Base-by-base conservation (phyloP, 2,797 vertebrate species). In the Helicolenus hilgendorfi region DNA sequence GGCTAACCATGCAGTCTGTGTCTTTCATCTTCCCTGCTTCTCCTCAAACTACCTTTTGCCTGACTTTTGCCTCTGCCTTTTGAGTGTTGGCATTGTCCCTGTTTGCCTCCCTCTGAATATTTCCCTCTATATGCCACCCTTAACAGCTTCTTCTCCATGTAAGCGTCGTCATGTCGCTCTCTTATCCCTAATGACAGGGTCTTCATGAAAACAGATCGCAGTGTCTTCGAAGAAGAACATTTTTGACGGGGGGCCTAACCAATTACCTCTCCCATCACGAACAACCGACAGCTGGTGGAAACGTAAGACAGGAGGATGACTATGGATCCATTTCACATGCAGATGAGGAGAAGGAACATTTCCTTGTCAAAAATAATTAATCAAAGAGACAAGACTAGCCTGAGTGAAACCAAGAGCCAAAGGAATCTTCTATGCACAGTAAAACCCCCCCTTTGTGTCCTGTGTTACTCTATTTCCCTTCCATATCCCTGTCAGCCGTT, bases 291-390 rank as follows among this genome's bases (percentile, higher is more conserved):
- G 76, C 68, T 65, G 65, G 24, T 85, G 64, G 74, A 85, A 91
- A 88, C 75, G 72, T 60, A 24, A 72, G 77, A 88, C 78, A 87
- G 49, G 24, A 67, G 38, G 63, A 72, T 56, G 77, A 82, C 83
- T 67, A 67, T 27, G 58, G 88, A 89, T 95, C 72, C 9, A 87
- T 89, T 96, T 92, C 74, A 84, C 78, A 91, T 82, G 72, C 89
- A 86, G 60, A 91, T 92, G 65, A 91, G 73, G 64, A 27, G 33
- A 80, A 75, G 76, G 78, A 77, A 88, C 53, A 86, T 85, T 83
- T 89, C 41, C 64, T 70, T 82, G 35, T 89, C 69, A 79, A 79
- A 90, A 85, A 83, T 83, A 93, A 94, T 85, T 70, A 90, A 90
- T 93, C 83, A 90, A 87, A 92, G 41, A 70, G 58, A 86, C 68